Evolutionary conservation across 1,140 invertebrate genomes (phyloP).

Genomic region (Thalassaphorura encarpata): DNA sequence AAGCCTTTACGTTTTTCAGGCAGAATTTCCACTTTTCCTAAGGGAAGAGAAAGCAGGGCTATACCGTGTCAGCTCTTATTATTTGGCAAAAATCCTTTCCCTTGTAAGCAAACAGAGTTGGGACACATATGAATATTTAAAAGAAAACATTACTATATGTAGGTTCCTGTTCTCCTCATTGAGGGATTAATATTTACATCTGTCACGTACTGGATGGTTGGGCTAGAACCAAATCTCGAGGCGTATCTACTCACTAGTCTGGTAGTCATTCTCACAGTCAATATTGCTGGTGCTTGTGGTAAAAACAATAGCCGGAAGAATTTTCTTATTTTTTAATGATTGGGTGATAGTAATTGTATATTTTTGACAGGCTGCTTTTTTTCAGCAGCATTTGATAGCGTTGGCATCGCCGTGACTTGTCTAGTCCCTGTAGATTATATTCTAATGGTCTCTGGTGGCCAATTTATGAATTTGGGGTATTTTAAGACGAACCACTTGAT

Average conservation of each 20-base stretch:
- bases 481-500: not conserved
- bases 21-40: slow-evolving; percentile 63
- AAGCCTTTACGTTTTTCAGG: slow-evolving; percentile 62
- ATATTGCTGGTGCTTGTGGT: slow-evolving; percentile 72
- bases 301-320: too few species aligned
- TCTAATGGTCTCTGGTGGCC: slow-evolving; percentile 75
- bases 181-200: slow-evolving; percentile 64
- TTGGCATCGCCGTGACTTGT: slow-evolving; percentile 67
- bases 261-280: slow-evolving; percentile 59
- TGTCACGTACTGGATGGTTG: slow-evolving; percentile 67
- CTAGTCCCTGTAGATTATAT: slow-evolving; percentile 77
- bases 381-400: slow-evolving; percentile 66
- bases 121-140: not conserved
- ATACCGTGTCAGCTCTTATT: slow-evolving; percentile 61
- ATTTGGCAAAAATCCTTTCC: slow-evolving; percentile 59
- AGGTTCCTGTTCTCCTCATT: slow-evolving; percentile 64
- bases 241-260: slow-evolving; percentile 58
- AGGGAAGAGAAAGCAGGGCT: slow-evolving; percentile 65
- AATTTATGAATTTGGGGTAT: slow-evolving; percentile 72
- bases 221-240: slow-evolving; percentile 51
- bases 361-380: slow-evolving; percentile 79
- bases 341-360: too few species aligned
- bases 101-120: slow-evolving; percentile 56
- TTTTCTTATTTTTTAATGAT: too few species aligned
- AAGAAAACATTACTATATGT: not conserved